Conservation (phyloP, 2,113 vertebrate species). For the Phalacrocorax brasilianus region DNA sequence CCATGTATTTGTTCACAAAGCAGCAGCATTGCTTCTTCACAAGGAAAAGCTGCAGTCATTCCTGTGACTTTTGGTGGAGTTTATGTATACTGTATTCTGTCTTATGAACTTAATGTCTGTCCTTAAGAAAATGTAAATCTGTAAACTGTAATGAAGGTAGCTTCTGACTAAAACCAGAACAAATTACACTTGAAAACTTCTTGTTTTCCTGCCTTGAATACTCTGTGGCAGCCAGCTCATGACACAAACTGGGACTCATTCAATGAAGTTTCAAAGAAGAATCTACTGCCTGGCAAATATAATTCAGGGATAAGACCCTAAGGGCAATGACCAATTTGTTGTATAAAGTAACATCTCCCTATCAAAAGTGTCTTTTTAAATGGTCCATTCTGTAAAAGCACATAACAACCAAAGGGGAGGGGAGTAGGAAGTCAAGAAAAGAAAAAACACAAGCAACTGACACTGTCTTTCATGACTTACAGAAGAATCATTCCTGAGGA, state of each 20-base stretch:
- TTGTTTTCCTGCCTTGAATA: not conserved
- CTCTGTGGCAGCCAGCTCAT: not conserved
- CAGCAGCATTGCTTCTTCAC: not conserved
- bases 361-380: not conserved
- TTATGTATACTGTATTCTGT: not conserved
- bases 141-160: not conserved
- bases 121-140: not conserved
- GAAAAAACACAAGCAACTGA: not conserved
- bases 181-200: constrained; percentile 38
- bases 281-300: not conserved
- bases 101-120: not conserved
- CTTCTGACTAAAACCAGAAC: constrained; percentile 49
- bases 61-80: not conserved
- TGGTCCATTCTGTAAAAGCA: not conserved
- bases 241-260: not conserved
- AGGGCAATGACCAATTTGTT: not conserved
- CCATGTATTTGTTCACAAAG: not conserved
- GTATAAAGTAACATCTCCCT: not conserved
- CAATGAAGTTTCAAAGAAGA: constrained; percentile 24
- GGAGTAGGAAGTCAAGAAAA: not conserved
- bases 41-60: not conserved
- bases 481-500: not conserved
- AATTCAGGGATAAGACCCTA: not conserved
- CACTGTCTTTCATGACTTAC: not conserved
- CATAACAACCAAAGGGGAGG: not conserved